Conservation (phyloP, 2,888 invertebrate species). For the Criorhina ranunculi region DNA sequence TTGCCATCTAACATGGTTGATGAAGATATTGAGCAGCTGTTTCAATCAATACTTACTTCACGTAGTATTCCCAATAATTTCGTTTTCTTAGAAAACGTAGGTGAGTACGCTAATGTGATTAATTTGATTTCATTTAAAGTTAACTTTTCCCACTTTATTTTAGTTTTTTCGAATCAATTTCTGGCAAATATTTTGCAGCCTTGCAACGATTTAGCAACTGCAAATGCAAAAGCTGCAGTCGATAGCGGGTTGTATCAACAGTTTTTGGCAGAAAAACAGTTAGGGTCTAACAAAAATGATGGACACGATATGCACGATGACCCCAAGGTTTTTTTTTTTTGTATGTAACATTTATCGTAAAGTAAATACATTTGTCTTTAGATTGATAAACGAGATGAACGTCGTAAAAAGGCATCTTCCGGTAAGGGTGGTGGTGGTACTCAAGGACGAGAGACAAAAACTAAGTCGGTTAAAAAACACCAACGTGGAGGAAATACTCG, state of each 20-base stretch:
- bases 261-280: constrained; percentile 88
- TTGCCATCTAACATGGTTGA: constrained; percentile 93
- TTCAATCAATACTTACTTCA: constrained; percentile 87
- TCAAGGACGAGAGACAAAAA: constrained; percentile 97
- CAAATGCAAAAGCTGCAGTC: constrained; percentile 89
- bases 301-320: constrained; percentile 82
- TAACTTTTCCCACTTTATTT: constrained; percentile 70
- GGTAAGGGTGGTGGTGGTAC: constrained; percentile 96
- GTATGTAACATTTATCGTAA: background rate
- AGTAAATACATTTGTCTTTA: constrained; percentile 80
- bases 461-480: constrained; percentile 95
- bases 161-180: constrained; percentile 88
- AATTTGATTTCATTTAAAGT: background rate
- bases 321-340: constrained; percentile 77
- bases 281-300: constrained; percentile 80
- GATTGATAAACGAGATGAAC: constrained; percentile 92
- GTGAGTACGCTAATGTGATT: constrained; percentile 81
- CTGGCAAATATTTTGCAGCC: constrained; percentile 88
- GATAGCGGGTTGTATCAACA: constrained; percentile 91
- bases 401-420: constrained; percentile 93
- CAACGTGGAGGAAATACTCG: constrained; percentile 85
- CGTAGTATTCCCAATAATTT: constrained; percentile 86
- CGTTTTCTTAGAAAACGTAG: constrained; percentile 87
- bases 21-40: constrained; percentile 90
- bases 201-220: constrained; percentile 88